Evolutionary conservation across 2,888 invertebrate genomes (phyloP), one percentile per base, ranked within the genome.

Genomic region (Cylloceria caligata): DNA sequence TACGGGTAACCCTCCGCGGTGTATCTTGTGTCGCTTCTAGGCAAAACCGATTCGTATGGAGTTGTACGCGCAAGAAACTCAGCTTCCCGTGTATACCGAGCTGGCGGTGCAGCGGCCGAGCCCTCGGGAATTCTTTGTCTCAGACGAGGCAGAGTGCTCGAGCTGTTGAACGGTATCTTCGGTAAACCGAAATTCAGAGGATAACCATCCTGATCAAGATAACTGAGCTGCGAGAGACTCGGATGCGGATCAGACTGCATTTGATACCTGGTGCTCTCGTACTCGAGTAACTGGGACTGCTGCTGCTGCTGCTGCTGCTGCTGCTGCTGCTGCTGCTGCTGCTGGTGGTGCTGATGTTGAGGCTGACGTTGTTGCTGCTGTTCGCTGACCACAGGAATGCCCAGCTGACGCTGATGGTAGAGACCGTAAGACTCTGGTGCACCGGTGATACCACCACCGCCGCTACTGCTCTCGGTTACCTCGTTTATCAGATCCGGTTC

Each of bases 1-100:
- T 95, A 94, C 0, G 97, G 97, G 91, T 97, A 97, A 7, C 97
- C 97, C 86, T 97, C 97, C 74, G 96, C 95, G 3, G 97, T 97
- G 89, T 96, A 96, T 84, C 97, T 94, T 67, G 90, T 86, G 69
- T 91, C 90, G 45, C 85, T 88, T 21, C 90, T 83, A 13, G 88
- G 84, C 42, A 89, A 67, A n/a, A 88, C 86, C 0, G 84, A 88
- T 71, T 86, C 95, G 88, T 94, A 94, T 2, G 93, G 91, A 1
- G 94, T 93, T 6, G 94, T 93, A 72, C 94, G 93, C 69, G 94
- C 94, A 73, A 95, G 93, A 89, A 95, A 95, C 91, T 96, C 95
- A 5, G 95, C 95, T 88, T 96, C 96, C 52, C 95, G 92, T 21
- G 95, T 94, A 88, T 94, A 95, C 69, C 95, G 93, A 69, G 94